Base-by-base conservation (phyloP, 1,140 invertebrate genomes). In the Harpegnathos saltator region DNA sequence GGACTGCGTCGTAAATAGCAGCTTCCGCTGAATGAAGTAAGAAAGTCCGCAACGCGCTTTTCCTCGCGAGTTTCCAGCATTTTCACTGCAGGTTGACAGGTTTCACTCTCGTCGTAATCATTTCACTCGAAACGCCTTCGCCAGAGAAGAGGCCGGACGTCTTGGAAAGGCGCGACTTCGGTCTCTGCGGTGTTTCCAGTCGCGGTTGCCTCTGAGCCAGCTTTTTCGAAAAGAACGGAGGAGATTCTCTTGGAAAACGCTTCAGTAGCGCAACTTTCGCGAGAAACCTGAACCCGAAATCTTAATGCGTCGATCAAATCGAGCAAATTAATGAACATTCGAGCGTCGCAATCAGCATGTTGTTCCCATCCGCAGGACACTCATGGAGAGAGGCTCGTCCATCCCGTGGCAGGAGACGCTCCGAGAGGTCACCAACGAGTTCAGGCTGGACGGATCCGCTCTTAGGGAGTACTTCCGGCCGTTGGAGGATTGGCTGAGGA, bases 401-500 rank as follows among this genome's bases (percentile, higher is more conserved):
- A 94, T 96, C 82, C 97, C 97, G 0, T 99, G 98, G 98, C 96
- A 96, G 73, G 96, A 98, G 83, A 96, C 97, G 0, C 94, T 99
- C 58, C 95, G 96, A 84, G 96, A 97, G 84, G 95, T 98, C 0
- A 97, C 97, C 0, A 97, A 97, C 14, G 97, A 98, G 90, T 95
- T 95, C 14, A 95, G 96, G 62, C 94, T 99, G 62, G 97, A 97
- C 91, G 97, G 98, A 17, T 95, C 95, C 48, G 97, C 98, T 0
- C 92, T 99, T n/a, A 93, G 98, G 61, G 97, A 99, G 90, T 99
- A 98, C 93, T 99, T 99, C 95, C 95, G 96, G 19, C 99, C 98
- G 0, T 95, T 99, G 5, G 96, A 97, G 89, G 96, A 98, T 26
- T 99, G 98, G 98, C 94, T 99, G 66, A 95, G 97, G 54, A 96